Evolutionary conservation across 2,113 vertebrate genomes (phyloP), one percentile per base, ranked within the genome.

Genomic region (Catagonus wagneri): DNA sequence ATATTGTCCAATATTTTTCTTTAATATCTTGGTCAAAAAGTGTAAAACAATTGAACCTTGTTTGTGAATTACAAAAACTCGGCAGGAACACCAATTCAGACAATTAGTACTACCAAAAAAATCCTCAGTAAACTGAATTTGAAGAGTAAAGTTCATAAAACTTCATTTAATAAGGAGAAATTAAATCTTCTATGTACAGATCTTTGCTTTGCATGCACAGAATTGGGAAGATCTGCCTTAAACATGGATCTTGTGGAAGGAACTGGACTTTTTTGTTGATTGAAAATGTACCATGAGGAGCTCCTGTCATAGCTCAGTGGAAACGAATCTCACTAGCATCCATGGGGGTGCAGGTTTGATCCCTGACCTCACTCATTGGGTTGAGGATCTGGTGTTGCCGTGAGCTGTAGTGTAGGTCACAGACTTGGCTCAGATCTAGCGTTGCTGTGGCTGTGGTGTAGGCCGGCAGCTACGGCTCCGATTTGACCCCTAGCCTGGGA

Each of bases 131-230:
- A 83, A 85, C 22, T 83, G 44, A 75, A 90, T 75, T n/a, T 34
- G 34, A 80, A 96, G 60, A 80, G 10, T 32, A 93, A 95, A 93
- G 19, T 19, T 86, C 50, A n/a, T 39, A 61, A 56, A 79, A 56
- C 19, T 83, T 74, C 1, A 94, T n/a, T 87, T 76, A 92, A 36
- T 68, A 39, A 39, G 34, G 20, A 80, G 7, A 93, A 94, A 75
- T 52, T 13, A 74, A 76, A 95, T n/a, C 15, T 63, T n/a, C 29
- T 87, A 54, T 34, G 60, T 88, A 25, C 22, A 34, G 39, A 90
- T 39, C 54, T 89, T 75, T 85, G 68, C 23, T 89, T 93, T 89
- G 20, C n/a, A 9, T 50, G 34, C 56, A 79, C 66, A 63, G 12
- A 88, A 78, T 69, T 76, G n/a, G 27, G 19, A 8, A 78, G 36